phyloP scores from a whole-genome alignment of 2,888 invertebrate genomes.

The Idaea straminata region DNA sequence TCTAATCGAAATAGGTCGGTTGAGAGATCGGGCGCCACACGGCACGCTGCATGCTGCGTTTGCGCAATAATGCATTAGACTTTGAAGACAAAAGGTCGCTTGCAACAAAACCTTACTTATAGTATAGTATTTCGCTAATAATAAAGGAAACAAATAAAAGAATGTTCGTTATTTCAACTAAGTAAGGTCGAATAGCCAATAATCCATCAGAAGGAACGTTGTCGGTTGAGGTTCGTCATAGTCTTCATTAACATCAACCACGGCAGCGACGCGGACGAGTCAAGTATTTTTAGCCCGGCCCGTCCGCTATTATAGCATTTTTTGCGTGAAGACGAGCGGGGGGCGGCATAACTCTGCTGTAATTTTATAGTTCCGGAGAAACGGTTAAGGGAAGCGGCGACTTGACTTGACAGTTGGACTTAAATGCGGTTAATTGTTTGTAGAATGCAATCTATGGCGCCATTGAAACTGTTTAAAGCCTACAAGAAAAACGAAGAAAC shows the following conservation, averaged over 20 bases:
- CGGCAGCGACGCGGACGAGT: not conserved
- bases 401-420: slow-evolving; percentile 37
- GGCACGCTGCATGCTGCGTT: slow-evolving; percentile 35
- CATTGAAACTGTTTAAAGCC: slow-evolving; percentile 49
- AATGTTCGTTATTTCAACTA: slow-evolving; percentile 12
- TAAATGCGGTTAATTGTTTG: slow-evolving; percentile 55
- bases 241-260: slow-evolving; percentile 53
- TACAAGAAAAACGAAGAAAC: slow-evolving; percentile 1
- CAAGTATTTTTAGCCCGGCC: slow-evolving; percentile 52
- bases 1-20: slow-evolving; percentile 57
- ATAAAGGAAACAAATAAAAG: not conserved
- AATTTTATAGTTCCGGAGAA: slow-evolving; percentile 73
- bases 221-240: slow-evolving; percentile 36
- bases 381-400: slow-evolving; percentile 52
- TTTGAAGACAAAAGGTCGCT: slow-evolving; percentile 21
- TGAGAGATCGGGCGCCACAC: slow-evolving; percentile 35
- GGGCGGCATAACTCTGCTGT: slow-evolving; percentile 48
- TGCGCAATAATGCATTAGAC: slow-evolving; percentile 42
- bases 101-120: not conserved
- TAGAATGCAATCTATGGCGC: slow-evolving; percentile 54
- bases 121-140: slow-evolving; percentile 7
- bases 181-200: slow-evolving; percentile 21
- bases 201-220: slow-evolving; percentile 37
- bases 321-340: slow-evolving; percentile 43
- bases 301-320: slow-evolving; percentile 48